Base-by-base conservation (phyloP, 2,888 invertebrate species). In the Nasonia oneida region DNA sequence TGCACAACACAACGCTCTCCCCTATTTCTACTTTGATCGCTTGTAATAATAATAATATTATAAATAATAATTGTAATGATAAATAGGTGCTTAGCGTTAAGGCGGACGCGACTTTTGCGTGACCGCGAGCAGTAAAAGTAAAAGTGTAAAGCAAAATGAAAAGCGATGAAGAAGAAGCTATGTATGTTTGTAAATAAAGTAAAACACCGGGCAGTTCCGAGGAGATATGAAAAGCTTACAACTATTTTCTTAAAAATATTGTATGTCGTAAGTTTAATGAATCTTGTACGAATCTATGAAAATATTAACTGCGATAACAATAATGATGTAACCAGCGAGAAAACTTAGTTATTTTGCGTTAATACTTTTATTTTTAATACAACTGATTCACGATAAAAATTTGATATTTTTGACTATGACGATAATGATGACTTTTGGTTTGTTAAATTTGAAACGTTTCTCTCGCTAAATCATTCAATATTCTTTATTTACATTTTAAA, bases 211-310 rank as follows among this genome's bases (percentile, higher is more conserved):
- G 18, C 39, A 81, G 18, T 81, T 42, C 3, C 15, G 67, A 23
- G 12, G 64, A 14, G 57, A 64, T 37, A 64, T 77, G 42, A 67
- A n/a, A 85, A 74, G 37, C 67, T 78, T 85, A 78, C 81, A 82
- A 82, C 73, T 85, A 85, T 85, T 85, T 82, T 85, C 85, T 82
- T 85, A 81, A 82, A 73, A 73, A 81, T 81, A 85, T 81, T 71
- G 71, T 81, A 75, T 57, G 74, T 78, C 53, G 57, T 79, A 75
- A 53, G 33, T 79, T 70, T 79, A 81, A 67, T 75, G 57, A 83
- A 74, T 33, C 37, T 23, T 67, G 61, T 61, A 71, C 42, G 81
- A 85, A 76, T 81, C 39, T 64, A 23, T 74, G 8, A 67, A 74
- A n/a, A 83, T 53, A 83, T 50, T 76, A 61, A 57, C 74, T 37